Base-by-base conservation (phyloP, 1,140 invertebrate genomes). In the Venustaconcha ellipsiformis region DNA sequence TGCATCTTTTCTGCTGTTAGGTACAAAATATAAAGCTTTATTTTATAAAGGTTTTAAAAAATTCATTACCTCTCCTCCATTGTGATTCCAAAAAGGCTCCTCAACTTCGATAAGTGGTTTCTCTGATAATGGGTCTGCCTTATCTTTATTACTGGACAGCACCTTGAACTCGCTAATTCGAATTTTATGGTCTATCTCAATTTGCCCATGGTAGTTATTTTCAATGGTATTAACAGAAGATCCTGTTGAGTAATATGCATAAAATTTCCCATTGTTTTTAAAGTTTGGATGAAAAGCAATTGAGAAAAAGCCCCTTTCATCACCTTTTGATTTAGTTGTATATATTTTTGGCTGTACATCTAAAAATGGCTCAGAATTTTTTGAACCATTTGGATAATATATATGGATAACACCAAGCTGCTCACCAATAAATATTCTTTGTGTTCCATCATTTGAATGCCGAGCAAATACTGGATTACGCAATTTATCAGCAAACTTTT, bases 1-100 rank as follows among this genome's bases (percentile, higher is more conserved):
- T 48, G 37, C 37, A 48, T 37, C 37, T 37, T 37, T 8, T 37
- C 37, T 37, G 8, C 37, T 48, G 37, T 48, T 48, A 48, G 4
- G 37, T 48, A 48, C 37, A 48, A 48, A 30, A 30, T 30, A 48
- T 48, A 6, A 48, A 48, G 37, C 37, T 48, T 48, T 8, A 48
- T 30, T 30, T 30, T 30, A 30, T 30, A 48, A 48, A 48, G 6
- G 11, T 6, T 48, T 48, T 11, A 11, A 18, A 68, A 55, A 65
- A 17, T 37, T 26, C 64, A 79, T 74, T 74, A 89, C 88, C 85
- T 88, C 86, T 37, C 88, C 88, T 17, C 88, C 88, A 74, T 89
- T 89, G 72, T 89, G 88, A 65, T 88, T 88, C 67, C 81, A 80
- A 63, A 78, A 87, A 11, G 88, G 88, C 71, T 89, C 73, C 14